Base-by-base conservation (phyloP, 1,140 invertebrate genomes). In the Antheraea mylitta region DNA sequence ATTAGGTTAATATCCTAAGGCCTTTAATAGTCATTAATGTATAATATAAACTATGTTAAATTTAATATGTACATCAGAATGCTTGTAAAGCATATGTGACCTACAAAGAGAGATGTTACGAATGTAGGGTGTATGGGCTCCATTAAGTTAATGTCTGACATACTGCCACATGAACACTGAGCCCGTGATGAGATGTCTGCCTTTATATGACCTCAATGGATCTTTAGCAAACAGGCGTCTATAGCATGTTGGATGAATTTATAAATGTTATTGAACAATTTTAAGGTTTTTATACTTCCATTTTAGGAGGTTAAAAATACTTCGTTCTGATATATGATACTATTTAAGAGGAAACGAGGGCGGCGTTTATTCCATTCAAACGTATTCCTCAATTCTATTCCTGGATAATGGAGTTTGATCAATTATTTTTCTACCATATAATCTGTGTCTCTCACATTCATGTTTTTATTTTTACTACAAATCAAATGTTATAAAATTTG, bases 101-200 rank as follows among this genome's bases (percentile, higher is more conserved):
- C 68, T 19, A 70, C 45, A 53, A 53, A 53, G 16, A 53, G 45
- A 53, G 37, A 64, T 18, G 58, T 38, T 60, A 60, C 62, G 59
- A 38, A 69, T 64, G 42, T 69, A 48, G 68, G 64, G 38, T 70
- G 38, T 38, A 48, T n/a, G 58, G 64, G 53, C 8, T 36, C 61
- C 65, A 70, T 70, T 66, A 70, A 60, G 58, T 19, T 70, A 70
- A 70, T 70, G 63, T 7, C 18, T 70, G 64, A 63, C 37, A 22
- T 36, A 11, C 22, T 36, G 4, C 16, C 45, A 42, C 38, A 10
- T 1, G 7, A 42, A 8, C 38, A 13, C 9, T 53, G 11, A 53
- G 45, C 45, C 45, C 0, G 45, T 53, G 45, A 53, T 53, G 45
- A 53, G 45, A 16, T 53, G 16, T 53, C 45, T 53, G 45, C 16